Base-by-base conservation (phyloP, 23 tunicate species). In the Halocynthia roretzi region DNA sequence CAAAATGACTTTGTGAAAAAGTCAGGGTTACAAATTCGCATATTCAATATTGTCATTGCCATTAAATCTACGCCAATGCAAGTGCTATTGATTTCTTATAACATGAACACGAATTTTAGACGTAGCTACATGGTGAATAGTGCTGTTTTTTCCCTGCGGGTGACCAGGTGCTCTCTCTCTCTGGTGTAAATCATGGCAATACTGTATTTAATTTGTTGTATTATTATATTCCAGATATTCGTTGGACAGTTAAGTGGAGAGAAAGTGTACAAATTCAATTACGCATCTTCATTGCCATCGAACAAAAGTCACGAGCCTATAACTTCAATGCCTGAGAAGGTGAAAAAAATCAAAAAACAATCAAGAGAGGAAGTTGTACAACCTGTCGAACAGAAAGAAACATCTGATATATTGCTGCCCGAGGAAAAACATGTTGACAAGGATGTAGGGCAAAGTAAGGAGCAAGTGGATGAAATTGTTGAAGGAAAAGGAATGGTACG, bases 191-290 rank as follows among this genome's bases (percentile, higher is more conserved):
- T 31, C 44, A 0, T 31, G 1, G 44, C 44, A 31, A 0, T 31
- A 31, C 44, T 31, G 44, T 31, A 31, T 31, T 31, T 31, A 1
- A 31, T 31, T 31, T 31, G 44, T 31, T 31, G 44, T 31, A 31
- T 31, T 31, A 31, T 31, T 31, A 31, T 31, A 31, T 71, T 51
- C 12, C 62, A 74, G 78, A 6, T 74, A 48, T 74, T 50, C 63
- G 78, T 71, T 54, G 63, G 60, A 11, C 82, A 87, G 61, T 71
- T 87, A 72, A 31, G 48, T 7, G 72, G 64, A 5, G 54, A 67
- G 61, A 81, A 76, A 55, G 72, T 86, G 6, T 81, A 54, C 63
- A 81, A 86, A 67, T 86, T 86, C 67, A 17, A 74, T 52, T n/a
- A 74, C 10, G 55, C 51, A 49, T 54, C 75, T 50, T 70, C 75